Percentiles rank a stretch among this genome's conserved stretches.
Evolutionary conservation across 2,797 vertebrate species (phyloP).

Genomic region (Mus minutoides): DNA sequence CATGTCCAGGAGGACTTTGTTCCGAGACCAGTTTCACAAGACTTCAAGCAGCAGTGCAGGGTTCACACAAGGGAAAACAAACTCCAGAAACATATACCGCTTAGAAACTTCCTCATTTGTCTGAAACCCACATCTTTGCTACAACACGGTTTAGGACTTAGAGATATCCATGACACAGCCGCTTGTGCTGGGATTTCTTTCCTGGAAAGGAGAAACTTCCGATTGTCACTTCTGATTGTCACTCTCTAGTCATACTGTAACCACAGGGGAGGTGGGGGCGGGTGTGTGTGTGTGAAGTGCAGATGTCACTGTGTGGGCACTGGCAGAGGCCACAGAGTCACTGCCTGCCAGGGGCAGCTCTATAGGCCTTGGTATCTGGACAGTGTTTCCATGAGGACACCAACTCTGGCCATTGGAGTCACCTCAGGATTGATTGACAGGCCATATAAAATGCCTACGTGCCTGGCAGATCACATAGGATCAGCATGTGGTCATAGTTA

Average conservation of each 20-base stretch:
- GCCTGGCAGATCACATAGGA: neutral
- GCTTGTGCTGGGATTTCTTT: neutral
- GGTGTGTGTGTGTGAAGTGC: too few species aligned
- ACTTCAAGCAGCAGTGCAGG: neutral
- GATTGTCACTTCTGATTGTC: neutral
- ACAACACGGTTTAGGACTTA: neutral
- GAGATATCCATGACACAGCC: neutral
- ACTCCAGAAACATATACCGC: neutral
- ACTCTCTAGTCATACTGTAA: neutral
- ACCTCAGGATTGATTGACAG: neutral
- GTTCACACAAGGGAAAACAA: neutral
- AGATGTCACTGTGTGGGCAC: neutral
- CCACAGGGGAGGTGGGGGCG: neutral
- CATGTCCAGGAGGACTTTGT: constrained; percentile 6
- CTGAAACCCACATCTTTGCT: neutral
- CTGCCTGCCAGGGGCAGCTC: neutral
- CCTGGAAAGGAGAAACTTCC: neutral
- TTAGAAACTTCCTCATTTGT: neutral
- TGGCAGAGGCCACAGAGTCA: neutral
- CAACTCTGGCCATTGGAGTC: neutral
- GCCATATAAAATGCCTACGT: neutral
- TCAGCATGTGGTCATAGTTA: neutral
- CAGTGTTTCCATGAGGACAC: neutral
- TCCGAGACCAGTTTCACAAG: neutral
- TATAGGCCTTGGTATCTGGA: neutral